Evolutionary conservation across 92 coral and sea anemone genomes (phyloP).

Genomic region (Palythoa grandis): DNA sequence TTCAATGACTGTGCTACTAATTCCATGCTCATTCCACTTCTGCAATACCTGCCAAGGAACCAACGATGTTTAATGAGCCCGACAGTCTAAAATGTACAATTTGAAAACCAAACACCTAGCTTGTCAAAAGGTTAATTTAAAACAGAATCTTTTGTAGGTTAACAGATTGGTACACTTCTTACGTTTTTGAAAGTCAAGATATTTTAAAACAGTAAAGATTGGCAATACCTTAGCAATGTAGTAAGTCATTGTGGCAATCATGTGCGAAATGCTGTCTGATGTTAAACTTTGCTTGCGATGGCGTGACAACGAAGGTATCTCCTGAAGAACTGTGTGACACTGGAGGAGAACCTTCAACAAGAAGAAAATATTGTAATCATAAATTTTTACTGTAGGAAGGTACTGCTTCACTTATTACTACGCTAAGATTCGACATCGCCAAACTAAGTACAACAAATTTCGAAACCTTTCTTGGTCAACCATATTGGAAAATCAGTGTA

Average conservation of each 20-base stretch:
- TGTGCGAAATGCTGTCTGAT: constrained; percentile 92
- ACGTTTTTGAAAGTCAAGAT: too few species aligned
- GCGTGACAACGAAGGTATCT: constrained; percentile 90
- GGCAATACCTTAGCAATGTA: constrained; percentile 81
- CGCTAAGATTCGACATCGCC: not conserved
- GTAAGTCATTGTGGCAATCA: constrained; percentile 90
- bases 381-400: too few species aligned
- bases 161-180: not conserved
- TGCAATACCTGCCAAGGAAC: constrained; percentile 63
- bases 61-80: not conserved
- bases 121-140: not conserved
- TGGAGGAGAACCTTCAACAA: constrained; percentile 70
- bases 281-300: constrained; percentile 80
- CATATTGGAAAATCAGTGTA: too few species aligned
- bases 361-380: not conserved
- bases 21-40: constrained; percentile 76
- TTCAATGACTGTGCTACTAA: constrained; percentile 84
- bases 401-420: not conserved
- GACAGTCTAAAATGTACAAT: not conserved
- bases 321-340: constrained; percentile 94
- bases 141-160: not conserved
- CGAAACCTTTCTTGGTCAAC: too few species aligned
- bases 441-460: too few species aligned
- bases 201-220: not conserved
- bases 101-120: not conserved